phyloP scores from a whole-genome alignment of 2,888 invertebrate genomes.

The Napeogenes inachia region DNA sequence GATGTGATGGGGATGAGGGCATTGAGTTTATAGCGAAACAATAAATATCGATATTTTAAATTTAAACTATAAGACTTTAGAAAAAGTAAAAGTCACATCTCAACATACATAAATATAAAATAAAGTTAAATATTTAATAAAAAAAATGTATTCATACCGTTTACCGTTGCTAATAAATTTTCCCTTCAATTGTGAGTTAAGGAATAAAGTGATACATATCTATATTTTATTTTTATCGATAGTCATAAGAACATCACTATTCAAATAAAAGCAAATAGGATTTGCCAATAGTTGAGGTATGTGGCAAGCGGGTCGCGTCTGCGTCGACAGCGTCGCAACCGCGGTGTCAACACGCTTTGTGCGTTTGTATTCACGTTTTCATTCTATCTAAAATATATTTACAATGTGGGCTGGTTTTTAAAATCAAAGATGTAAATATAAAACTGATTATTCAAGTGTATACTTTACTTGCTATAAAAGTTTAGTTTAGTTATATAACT shows the following conservation, averaged over 20 bases:
- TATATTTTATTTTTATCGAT: conserved; percentile 12
- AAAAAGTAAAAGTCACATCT: background rate
- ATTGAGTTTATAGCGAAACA: conserved; percentile 30
- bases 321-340: conserved; percentile 42
- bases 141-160: too few relatives aligned
- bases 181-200: background rate
- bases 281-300: conserved; percentile 44
- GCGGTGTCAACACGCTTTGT: conserved; percentile 40
- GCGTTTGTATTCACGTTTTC: conserved; percentile 29
- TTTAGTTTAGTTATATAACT: too few relatives aligned
- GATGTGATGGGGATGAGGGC: conserved; percentile 39
- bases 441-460: too few relatives aligned
- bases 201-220: background rate
- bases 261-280: conserved; percentile 46
- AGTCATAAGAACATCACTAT: conserved; percentile 12
- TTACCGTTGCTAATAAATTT: background rate
- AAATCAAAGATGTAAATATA: too few relatives aligned
- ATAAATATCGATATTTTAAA: conserved; percentile 13
- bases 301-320: conserved; percentile 48
- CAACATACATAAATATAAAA: too few relatives aligned
- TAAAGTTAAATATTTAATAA: too few relatives aligned
- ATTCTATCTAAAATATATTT: conserved; percentile 6
- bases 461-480: too few relatives aligned
- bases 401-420: background rate
- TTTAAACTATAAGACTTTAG: background rate